Evolutionary conservation across 2,797 vertebrate genomes (phyloP).

Genomic region (Parauchenoglanis ngamensis): DNA sequence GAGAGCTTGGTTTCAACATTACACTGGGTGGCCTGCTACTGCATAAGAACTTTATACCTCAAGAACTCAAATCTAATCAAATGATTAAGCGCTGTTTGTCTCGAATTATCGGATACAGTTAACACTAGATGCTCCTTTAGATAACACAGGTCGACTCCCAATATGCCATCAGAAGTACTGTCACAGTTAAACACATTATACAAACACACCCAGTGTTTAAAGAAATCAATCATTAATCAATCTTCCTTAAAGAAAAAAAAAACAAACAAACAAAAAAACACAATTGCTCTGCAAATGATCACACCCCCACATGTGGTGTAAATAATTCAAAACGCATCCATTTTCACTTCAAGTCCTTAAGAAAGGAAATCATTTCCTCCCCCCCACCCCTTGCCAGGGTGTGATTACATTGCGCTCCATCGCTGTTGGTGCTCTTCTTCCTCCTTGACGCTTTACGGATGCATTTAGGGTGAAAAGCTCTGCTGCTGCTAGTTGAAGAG

Average conservation of each 20-base stretch:
- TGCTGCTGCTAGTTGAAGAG: constrained; percentile 44
- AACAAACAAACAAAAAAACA: neutral
- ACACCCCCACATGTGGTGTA: constrained; percentile 35
- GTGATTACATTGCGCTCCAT: constrained; percentile 37
- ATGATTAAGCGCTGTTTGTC: neutral
- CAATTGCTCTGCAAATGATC: constrained; percentile 42
- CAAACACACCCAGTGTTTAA: constrained; percentile 45
- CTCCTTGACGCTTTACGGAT: constrained; percentile 42
- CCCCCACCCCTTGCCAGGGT: neutral
- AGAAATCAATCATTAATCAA: constrained; percentile 38
- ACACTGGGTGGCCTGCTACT: constrained; percentile 1
- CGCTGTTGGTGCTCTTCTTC: constrained; percentile 39
- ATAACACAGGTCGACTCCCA: constrained; percentile 1
- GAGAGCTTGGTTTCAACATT: neutral
- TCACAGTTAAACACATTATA: constrained; percentile 30
- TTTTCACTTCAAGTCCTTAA: constrained; percentile 39
- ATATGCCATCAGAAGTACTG: constrained; percentile 15
- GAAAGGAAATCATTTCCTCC: constrained; percentile 21
- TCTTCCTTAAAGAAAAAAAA: neutral
- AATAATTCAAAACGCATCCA: constrained; percentile 40
- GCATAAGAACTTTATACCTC: constrained; percentile 28
- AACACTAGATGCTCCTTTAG: neutral
- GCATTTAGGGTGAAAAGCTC: constrained; percentile 52
- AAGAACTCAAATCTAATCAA: neutral
- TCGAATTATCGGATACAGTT: neutral